phyloP scores from a whole-genome alignment of 2,113 vertebrate species.

The Sclerurus mexicanus region DNA sequence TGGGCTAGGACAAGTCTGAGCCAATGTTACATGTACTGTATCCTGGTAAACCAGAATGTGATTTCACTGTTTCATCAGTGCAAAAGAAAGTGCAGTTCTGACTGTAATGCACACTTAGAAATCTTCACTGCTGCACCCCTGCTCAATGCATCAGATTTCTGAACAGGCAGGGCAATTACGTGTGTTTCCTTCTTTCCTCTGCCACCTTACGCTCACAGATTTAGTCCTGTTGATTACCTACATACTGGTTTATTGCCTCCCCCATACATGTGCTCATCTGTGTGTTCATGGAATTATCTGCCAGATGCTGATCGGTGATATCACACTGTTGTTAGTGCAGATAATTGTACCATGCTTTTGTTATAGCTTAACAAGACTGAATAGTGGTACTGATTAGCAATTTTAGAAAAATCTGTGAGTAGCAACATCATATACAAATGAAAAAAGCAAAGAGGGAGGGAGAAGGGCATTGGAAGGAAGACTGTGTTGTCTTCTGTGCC shows the following conservation, averaged over 20 bases:
- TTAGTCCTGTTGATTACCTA: background rate
- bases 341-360: background rate
- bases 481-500: background rate
- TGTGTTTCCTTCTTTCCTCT: background rate
- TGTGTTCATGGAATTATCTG: background rate
- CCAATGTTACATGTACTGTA: background rate
- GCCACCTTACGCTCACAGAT: background rate
- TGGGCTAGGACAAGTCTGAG: background rate
- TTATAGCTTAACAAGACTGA: background rate
- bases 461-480: background rate
- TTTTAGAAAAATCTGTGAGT: background rate
- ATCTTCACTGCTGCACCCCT: background rate
- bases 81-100: background rate
- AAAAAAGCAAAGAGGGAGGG: background rate
- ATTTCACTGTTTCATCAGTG: background rate
- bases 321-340: background rate
- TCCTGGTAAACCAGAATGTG: background rate
- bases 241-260: background rate
- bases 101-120: background rate
- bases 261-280: background rate
- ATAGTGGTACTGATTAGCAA: background rate
- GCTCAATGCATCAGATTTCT: background rate
- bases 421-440: background rate
- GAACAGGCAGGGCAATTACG: background rate
- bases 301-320: background rate